phyloP scores from a whole-genome alignment of 1,140 invertebrate genomes.

The Heterodera schachtii region DNA sequence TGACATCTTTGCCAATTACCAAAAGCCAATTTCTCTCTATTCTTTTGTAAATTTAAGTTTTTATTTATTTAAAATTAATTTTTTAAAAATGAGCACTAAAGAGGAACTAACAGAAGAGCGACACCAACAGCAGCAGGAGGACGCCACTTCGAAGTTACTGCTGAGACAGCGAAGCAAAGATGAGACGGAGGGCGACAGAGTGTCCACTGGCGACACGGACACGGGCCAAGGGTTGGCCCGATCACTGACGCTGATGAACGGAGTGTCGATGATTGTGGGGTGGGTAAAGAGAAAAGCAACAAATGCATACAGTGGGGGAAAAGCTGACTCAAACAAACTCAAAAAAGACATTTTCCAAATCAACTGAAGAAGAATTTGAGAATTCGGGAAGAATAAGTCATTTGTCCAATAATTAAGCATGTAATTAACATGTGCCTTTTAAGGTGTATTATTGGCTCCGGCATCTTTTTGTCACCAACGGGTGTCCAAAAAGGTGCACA shows the following conservation, averaged over 20 bases:
- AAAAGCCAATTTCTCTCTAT: no score
- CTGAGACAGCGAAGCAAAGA: constrained; percentile 9
- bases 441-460: constrained; percentile 67
- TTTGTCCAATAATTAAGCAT: no score
- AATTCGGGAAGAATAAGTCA: no score
- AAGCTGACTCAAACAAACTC: no score
- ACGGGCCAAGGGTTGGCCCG: constrained; percentile 44
- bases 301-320: no score
- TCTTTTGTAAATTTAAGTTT: no score
- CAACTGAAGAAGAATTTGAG: no score
- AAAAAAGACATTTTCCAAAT: no score
- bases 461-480: constrained; percentile 93
- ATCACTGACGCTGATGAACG: constrained; percentile 61
- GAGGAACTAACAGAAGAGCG: not conserved
- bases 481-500: constrained; percentile 68
- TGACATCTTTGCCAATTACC: no score
- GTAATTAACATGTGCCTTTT: no score
- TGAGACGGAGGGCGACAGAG: constrained; percentile 7
- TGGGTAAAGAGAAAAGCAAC: not conserved
- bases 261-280: constrained; percentile 58
- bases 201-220: constrained; percentile 32
- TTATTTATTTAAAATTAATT: no score
- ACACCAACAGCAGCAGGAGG: not conserved
- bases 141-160: constrained; percentile 14
- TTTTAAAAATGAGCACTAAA: not conserved